Evolutionary conservation across 2,797 vertebrate species (phyloP).

Genomic region (Dendrocincla fuliginosa): DNA sequence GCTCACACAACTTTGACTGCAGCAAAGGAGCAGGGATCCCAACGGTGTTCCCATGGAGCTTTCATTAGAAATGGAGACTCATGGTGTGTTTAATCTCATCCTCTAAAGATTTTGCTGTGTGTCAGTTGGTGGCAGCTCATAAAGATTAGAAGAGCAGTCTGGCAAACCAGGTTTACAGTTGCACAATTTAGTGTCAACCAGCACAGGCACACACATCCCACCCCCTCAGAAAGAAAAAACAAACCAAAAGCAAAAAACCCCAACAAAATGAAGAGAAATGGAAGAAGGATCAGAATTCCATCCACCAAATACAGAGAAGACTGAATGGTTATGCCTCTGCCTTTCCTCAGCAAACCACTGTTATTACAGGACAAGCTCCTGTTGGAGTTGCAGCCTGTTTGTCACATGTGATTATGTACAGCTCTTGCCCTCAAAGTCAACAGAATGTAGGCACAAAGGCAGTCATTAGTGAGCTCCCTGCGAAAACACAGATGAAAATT

Average conservation of each 20-base stretch:
- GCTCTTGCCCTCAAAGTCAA: background rate
- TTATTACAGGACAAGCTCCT: background rate
- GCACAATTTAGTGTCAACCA: background rate
- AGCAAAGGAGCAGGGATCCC: conserved; percentile 3
- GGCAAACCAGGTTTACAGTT: background rate
- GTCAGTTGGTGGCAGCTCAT: background rate
- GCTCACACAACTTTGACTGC: background rate
- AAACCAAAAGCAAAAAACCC: background rate
- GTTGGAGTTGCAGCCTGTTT: background rate
- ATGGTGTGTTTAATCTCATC: conserved; percentile 6
- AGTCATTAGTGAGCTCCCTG: background rate
- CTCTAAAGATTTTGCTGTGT: background rate
- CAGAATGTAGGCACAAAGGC: background rate
- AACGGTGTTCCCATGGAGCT: conserved; percentile 36
- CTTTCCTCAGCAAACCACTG: background rate
- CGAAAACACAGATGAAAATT: background rate
- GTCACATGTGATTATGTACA: background rate
- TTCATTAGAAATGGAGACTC: conserved; percentile 18
- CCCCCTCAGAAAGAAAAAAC: fast-evolving
- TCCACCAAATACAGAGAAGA: background rate
- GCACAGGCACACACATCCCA: background rate
- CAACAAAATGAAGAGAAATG: background rate
- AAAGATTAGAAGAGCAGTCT: background rate
- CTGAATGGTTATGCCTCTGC: background rate
- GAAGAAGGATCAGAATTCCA: background rate